phyloP scores from a whole-genome alignment of 2,888 invertebrate genomes.

The Tanypteryx hageni region DNA sequence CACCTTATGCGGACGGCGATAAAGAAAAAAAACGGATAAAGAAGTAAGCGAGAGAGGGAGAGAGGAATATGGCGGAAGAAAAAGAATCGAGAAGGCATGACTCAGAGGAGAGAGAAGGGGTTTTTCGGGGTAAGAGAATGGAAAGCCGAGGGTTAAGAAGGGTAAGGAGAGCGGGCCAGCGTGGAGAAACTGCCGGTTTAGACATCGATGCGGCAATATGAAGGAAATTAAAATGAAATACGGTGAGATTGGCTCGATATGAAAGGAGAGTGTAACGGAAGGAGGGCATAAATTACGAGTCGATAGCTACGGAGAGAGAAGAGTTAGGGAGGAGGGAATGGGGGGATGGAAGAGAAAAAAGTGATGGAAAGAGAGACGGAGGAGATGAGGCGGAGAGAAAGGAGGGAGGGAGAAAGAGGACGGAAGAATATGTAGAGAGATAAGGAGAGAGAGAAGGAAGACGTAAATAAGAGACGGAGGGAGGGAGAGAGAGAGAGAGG shows the following conservation, averaged over 20 bases:
- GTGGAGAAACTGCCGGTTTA: slow-evolving; percentile 10
- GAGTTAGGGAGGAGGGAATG: not conserved
- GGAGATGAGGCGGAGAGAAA: not conserved
- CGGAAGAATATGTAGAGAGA: not conserved
- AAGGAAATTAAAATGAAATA: slow-evolving; percentile 35
- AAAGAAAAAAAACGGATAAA: no score
- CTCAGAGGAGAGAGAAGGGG: not conserved
- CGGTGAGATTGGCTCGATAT: slow-evolving; percentile 18
- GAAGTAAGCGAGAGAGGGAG: not conserved
- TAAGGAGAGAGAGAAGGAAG: not conserved
- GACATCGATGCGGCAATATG: slow-evolving; percentile 32
- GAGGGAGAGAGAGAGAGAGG: not conserved
- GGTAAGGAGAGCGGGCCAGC: not conserved
- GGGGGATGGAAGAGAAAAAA: slow-evolving; percentile 11
- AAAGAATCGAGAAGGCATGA: not conserved
- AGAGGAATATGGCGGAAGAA: not conserved
- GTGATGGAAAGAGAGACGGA: not conserved
- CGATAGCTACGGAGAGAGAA: not conserved
- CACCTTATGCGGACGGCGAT: no score
- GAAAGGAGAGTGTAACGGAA: slow-evolving; percentile 19
- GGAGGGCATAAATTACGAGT: slow-evolving; percentile 29
- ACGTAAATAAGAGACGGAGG: no score
- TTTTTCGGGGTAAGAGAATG: not conserved
- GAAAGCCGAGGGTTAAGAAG: not conserved
- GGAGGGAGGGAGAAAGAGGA: not conserved